Evolutionary conservation across 1,140 invertebrate species (phyloP), one percentile per base, ranked within the genome.

Genomic region (Conus betulinus): DNA sequence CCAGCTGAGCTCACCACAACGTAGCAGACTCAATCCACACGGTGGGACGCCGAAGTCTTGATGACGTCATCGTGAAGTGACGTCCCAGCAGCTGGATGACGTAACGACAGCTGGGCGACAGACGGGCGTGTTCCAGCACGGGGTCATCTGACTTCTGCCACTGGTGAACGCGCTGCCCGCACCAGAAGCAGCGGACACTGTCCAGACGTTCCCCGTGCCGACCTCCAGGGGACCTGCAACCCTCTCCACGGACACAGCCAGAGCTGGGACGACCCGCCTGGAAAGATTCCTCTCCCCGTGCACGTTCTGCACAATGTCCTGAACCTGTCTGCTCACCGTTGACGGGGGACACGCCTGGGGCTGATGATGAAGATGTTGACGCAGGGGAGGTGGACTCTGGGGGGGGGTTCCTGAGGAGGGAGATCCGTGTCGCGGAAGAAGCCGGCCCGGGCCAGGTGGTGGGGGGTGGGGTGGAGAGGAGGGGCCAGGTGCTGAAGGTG

Each of bases 171-270:
- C 98, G 94, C 87, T 97, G 97, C 91, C 96, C 96, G 94, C 97
- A 98, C 96, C 97, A 98, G 15, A 97, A 97, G 95, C 98, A 99
- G 89, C 97, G 96, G 0, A 98, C 97, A 93, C 97, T 95, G 92
- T 97, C 97, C 8, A 60, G 57, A 60, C 8, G 57, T 7, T n/a
- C 25, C 53, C 52, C 10, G 13, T 15, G 6, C 27, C 17, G 27
- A 51, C 8, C 78, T 39, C 39, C 39, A 39, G 39, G 39, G 39
- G 39, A 39, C 39, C 39, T 39, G 39, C 0, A 39, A 39, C 39
- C 39, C 0, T 39, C 39, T 39, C 39, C 39, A 39, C 39, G 39
- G 39, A 39, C 39, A 39, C 39, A 39, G 39, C 3, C 39, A 4
- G 57, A 15, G 15, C 57, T 60, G 57, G 57, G 8, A 60, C 8